These are phyloP conservation scores for Thyatira batis DNA, from an alignment of 2,888 invertebrate genomes.

Conservation along the genomic window DNA sequence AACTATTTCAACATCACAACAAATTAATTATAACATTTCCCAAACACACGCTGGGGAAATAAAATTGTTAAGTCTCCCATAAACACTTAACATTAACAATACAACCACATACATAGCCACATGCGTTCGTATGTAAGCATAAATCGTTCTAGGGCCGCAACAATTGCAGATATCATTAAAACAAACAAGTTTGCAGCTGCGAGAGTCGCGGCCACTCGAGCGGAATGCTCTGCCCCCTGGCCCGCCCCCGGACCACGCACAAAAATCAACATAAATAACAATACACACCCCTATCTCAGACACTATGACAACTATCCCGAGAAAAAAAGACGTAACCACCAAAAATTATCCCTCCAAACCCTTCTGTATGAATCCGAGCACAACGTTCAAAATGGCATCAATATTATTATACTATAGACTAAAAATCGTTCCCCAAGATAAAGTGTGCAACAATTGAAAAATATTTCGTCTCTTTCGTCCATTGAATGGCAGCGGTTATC, in stretches of 20 bases:
- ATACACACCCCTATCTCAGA: conserved; percentile 81
- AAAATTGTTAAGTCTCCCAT: conserved; percentile 63
- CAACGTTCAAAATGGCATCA: conserved; percentile 30
- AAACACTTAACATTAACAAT: conserved; percentile 41
- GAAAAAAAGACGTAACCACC: conserved; percentile 33
- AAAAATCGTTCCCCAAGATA: conserved; percentile 32
- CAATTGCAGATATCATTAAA: conserved; percentile 73
- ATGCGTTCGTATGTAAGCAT: conserved; percentile 61
- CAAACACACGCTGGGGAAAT: conserved; percentile 18
- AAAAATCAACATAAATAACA: conserved; percentile 82
- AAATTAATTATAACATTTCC: conserved; percentile 35
- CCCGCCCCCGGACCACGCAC: conserved; percentile 74
- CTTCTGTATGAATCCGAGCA: conserved; percentile 17
- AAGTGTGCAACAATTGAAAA: conserved; percentile 82
- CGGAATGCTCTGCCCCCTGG: conserved; percentile 68
- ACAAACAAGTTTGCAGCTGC: conserved; percentile 76
- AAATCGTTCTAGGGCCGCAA: conserved; percentile 58
- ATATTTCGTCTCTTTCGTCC: conserved; percentile 80
- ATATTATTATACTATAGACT: conserved; percentile 16
- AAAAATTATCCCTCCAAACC: conserved; percentile 26
- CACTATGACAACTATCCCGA: conserved; percentile 53
- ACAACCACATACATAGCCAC: conserved; percentile 33
- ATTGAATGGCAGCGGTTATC: conserved; percentile 67
- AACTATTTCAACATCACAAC: background rate
- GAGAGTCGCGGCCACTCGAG: conserved; percentile 62